Base-by-base conservation (phyloP, 2,797 vertebrate genomes). In the Argentina silus region DNA sequence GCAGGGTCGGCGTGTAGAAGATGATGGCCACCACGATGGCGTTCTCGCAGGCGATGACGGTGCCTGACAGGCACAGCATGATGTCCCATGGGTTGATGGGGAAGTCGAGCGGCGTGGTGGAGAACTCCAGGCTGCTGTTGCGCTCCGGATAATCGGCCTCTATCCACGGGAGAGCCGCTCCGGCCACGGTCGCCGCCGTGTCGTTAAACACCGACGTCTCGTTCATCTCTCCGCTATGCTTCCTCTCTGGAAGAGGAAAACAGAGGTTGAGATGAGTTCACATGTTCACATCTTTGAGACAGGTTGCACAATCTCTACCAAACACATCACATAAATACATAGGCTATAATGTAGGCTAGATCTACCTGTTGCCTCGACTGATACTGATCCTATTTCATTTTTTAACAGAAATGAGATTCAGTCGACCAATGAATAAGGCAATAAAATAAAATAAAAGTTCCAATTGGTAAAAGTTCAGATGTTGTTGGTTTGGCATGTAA, bases 11-110 rank as follows among this genome's bases (percentile, higher is more conserved):
- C 0, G 97, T 97, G 93, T 96, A 98, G 83, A 97, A 96, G 87
- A 99, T 98, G 83, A 98, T 97, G 36, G 96, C 97, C 76, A 99
- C 96, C 36, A 99, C 97, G 14, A 99, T 95, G 56, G 97, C 97
- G 3, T 99, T 99, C 83, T 99, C 98, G 45, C 97, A 98, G 72
- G 97, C 95, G 6, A 99, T 99, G 87, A 97, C 95, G 0, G 98
- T 98, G 84, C 98, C 98, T 0, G 98, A 98, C 80, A 98, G 94
- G 69, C 98, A 99, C 63, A 99, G 92, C 95, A 98, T 96, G 67
- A 99, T 95, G 85, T 98, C 96, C 98, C 98, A 99, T 0, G 98
- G 98, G 87, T 97, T 98, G 81, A 98, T 92, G 15, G 94, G 83
- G 11, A 94, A 92, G 0, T 90, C 83, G 66, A 91, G 74, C 0